A percentile compares a stretch with the other conserved stretches of the same genome.
phyloP scores from a whole-genome alignment of 1,140 invertebrate genomes.

The Zaprionus camerounensis region DNA sequence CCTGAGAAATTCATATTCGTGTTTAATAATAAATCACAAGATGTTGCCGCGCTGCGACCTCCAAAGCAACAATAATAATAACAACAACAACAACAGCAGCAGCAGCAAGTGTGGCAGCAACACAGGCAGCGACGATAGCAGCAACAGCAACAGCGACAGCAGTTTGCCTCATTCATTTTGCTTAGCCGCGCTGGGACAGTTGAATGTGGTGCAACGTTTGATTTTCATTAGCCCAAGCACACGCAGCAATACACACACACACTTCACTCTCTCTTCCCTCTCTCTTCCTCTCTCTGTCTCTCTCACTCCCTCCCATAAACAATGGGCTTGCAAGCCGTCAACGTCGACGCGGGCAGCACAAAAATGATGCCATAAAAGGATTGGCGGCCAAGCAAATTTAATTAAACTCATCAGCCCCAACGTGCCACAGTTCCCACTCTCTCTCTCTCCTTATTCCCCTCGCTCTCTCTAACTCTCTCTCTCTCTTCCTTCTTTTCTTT shows the following conservation, averaged over 20 bases:
- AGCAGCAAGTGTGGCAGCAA: background rate
- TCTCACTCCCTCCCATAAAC: slow-evolving; percentile 18
- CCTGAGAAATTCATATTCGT: slow-evolving; percentile 72
- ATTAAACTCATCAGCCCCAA: slow-evolving; percentile 72
- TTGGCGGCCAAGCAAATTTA: slow-evolving; percentile 77
- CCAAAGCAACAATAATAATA: slow-evolving; percentile 3
- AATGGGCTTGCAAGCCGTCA: slow-evolving; percentile 38
- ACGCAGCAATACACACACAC: slow-evolving; percentile 23
- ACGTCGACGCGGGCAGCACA: slow-evolving; percentile 44
- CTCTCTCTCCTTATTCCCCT: background rate
- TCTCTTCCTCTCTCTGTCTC: background rate
- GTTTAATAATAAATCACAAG: slow-evolving; percentile 82
- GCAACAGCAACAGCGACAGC: background rate
- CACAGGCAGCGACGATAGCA: background rate
- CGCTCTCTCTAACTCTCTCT: too few relatives aligned
- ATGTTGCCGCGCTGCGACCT: slow-evolving; percentile 56
- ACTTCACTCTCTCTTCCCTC: too few relatives aligned
- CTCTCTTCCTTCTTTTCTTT: background rate
- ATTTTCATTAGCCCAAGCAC: slow-evolving; percentile 50
- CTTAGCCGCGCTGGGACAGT: slow-evolving; percentile 45
- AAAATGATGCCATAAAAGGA: slow-evolving; percentile 77
- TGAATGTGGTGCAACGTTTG: slow-evolving; percentile 65
- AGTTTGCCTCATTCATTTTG: slow-evolving; percentile 42
- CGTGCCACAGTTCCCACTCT: slow-evolving; percentile 19
- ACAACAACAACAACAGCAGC: background rate